Evolutionary conservation across 2,113 vertebrate genomes (phyloP).

Genomic region (Erinaceus europaeus): DNA sequence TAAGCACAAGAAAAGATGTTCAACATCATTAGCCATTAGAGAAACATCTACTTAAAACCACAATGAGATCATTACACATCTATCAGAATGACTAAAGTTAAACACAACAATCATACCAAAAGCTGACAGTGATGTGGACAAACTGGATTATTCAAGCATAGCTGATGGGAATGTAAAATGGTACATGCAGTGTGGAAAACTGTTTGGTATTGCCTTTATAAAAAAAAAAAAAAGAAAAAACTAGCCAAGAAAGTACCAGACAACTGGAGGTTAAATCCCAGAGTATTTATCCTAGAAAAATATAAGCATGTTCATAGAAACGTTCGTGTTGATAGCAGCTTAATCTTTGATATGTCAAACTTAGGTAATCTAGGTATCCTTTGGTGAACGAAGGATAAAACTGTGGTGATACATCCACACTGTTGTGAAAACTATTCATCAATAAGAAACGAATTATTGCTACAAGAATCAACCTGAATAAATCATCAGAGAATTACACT

Average conservation of each 20-base stretch:
- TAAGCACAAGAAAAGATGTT: not conserved
- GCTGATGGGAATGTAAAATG: no score
- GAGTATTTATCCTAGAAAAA: constrained; percentile 30
- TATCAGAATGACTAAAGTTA: not conserved
- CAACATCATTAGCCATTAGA: not conserved
- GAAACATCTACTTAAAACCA: not conserved
- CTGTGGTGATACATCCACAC: no score
- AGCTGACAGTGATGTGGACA: not conserved
- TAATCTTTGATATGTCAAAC: not conserved
- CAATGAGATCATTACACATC: not conserved
- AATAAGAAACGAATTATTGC: not conserved
- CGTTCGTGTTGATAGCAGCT: not conserved
- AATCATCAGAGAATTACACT: not conserved
- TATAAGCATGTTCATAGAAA: constrained; percentile 9
- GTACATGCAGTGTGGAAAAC: no score
- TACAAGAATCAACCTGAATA: no score
- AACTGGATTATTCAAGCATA: not conserved
- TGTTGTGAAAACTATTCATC: not conserved
- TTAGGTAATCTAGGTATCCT: no score
- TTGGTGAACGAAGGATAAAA: not conserved
- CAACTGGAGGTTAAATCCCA: not conserved
- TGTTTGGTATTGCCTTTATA: no score
- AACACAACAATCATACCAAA: not conserved
- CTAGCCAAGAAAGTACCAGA: not conserved
- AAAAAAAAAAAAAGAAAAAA: no score